Evolutionary conservation across 1,140 invertebrate genomes (phyloP), one percentile per base, ranked within the genome.

Genomic region (Drosophila tani): DNA sequence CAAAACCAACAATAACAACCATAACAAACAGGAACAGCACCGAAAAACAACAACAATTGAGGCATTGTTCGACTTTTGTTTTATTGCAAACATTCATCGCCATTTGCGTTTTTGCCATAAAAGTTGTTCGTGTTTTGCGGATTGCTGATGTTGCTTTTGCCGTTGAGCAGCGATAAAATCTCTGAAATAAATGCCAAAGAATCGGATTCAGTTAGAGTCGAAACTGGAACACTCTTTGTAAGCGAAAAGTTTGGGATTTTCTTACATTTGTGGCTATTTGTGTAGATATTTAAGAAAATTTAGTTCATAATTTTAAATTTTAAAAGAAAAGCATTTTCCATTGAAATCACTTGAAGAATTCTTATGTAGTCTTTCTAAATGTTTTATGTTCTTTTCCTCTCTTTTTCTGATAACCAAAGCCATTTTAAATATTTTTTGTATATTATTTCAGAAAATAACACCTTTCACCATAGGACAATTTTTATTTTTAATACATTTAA

Each of bases 71-170:
- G 79, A 88, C 67, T 88, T 82, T 88, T 87, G 84, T 88, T 87
- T 87, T 87, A 88, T 88, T 81, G 81, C 80, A 68, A 86, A 78
- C 84, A 87, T 87, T 87, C 84, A 88, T 81, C 76, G 81, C 73
- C 84, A 87, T 87, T 87, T 87, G 84, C 73, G 77, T 83, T 88
- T 83, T 84, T 73, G 67, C 80, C 76, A 78, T 73, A 82, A 87
- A 76, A 67, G 75, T 73, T 70, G 70, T 50, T 74, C 73, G 66
- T 85, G 75, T 70, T 78, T 67, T 78, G 50, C 43, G 71, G 46
- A 45, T 68, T 66, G 55, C 63, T 66, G 66, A 65, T 85, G 74
- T 77, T 67, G 47, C 49, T 43, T 60, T 77, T 68, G 49, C 50
- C 46, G 57, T 60, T 80, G 60, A 46, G 21, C 45, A 40, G 73